Evolutionary conservation across 2,888 invertebrate species (phyloP).

Genomic region (Achlya flavicornis): DNA sequence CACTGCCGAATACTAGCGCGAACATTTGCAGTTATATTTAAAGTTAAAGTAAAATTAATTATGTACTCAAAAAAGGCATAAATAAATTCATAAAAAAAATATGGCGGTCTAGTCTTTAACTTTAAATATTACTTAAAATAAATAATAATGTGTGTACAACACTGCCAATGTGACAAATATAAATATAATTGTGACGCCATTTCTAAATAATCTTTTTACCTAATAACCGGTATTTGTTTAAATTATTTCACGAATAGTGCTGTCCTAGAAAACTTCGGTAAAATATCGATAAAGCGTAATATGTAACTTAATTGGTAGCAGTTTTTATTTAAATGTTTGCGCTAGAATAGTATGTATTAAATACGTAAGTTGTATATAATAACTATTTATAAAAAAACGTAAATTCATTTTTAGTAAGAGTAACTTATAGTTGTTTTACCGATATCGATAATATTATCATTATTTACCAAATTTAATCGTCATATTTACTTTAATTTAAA

Average conservation of each 20-base stretch:
- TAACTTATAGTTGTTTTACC: background rate
- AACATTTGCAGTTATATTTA: background rate
- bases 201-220: too few relatives aligned
- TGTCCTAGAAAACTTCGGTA: background rate
- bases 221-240: too few relatives aligned
- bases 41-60: background rate
- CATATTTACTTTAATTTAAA: conserved; percentile 42
- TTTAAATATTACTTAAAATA: background rate
- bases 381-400: conserved; percentile 4
- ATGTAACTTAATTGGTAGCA: conserved; percentile 32
- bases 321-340: conserved; percentile 25
- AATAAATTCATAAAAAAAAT: too few relatives aligned
- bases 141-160: background rate
- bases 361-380: conserved; percentile 33
- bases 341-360: conserved; percentile 22
- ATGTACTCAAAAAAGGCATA: too few relatives aligned
- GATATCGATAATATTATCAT: background rate
- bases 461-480: conserved; percentile 38
- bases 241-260: too few relatives aligned
- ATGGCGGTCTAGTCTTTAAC: background rate
- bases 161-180: conserved; percentile 9
- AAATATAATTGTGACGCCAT: too few relatives aligned
- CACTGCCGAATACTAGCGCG: background rate
- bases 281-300: background rate
- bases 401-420: background rate